Percentiles rank a stretch among this genome's conserved stretches.
phyloP scores from a whole-genome alignment of 2,888 invertebrate species.

The Noctua janthe region DNA sequence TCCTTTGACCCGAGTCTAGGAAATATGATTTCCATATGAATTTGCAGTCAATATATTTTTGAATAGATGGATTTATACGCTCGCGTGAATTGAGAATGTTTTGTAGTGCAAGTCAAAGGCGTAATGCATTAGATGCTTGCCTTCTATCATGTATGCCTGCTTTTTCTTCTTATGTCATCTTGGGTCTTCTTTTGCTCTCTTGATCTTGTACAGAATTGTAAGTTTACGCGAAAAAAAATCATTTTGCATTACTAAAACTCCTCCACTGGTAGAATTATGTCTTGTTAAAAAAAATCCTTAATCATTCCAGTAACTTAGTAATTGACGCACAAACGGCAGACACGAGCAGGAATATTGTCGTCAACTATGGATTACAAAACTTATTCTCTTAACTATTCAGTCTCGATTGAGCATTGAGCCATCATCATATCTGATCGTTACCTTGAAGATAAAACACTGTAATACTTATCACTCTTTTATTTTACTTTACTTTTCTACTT shows the following conservation, averaged over 20 bases:
- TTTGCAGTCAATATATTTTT: constrained; percentile 66
- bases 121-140: neutral
- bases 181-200: neutral
- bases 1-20: constrained; percentile 32
- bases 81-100: constrained; percentile 36
- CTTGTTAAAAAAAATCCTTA: neutral
- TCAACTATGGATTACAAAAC: neutral
- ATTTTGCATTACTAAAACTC: neutral
- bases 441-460: neutral
- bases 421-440: neutral
- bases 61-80: constrained; percentile 56
- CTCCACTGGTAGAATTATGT: neutral
- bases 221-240: neutral
- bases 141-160: neutral
- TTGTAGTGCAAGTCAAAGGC: constrained; percentile 29
- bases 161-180: neutral
- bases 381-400: neutral
- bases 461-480: neutral
- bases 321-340: neutral
- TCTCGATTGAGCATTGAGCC: neutral
- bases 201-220: neutral
- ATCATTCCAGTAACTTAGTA: neutral
- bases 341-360: neutral
- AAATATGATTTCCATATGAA: constrained; percentile 73
- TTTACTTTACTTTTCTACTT: neutral